Base-by-base conservation (phyloP, 2,888 invertebrate genomes). In the Drosophila niveifrons region DNA sequence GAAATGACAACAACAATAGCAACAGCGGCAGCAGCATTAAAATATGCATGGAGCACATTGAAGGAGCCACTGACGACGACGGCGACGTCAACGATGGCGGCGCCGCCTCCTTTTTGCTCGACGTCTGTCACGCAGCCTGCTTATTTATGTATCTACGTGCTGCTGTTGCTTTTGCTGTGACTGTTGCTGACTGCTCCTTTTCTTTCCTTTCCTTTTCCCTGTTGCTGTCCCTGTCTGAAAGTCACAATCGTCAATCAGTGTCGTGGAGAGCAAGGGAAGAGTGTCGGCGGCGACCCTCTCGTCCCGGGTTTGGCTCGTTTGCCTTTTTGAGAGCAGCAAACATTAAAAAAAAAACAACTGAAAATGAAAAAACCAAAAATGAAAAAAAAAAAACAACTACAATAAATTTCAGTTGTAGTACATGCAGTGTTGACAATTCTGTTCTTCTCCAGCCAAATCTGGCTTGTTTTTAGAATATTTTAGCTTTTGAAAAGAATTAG, bases 141-240 rank as follows among this genome's bases (percentile, higher is more conserved):
- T 75, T 75, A 71, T 75, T 75, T 75, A 75, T 75, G 65, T 71
- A 56, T 51, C 44, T 69, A 47, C 48, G 61, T 71, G 63, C 59
- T 41, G 46, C 50, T 43, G 34, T 39, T n/a, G 23, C 39, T 23
- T 15, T 46, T 61, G 29, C n/a, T 29, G 28, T 11, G 1, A 1
- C 13, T 13, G 48, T 23, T 23, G 23, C 23, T 23, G 23, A 23
- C 29, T 48, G 28, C 13, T 48, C 28, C 29, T n/a, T 36, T 28
- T 17, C 28, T 23, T 23, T 23, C 23, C 23, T 6, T 23, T 23
- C 23, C 23, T 23, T 23, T 23, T 23, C 36, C 29, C 29, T 43
- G 43, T 15, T n/a, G 1, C 28, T 31, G 23, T 41, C 11, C 9
- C 44, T 34, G 36, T 39, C 51, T 53, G 36, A 3, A 13, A 23